Percentiles rank a stretch among this genome's conserved stretches.
These are phyloP conservation scores for Clarias macrocephalus DNA, from an alignment of 2,113 vertebrate species.

Conservation along the genomic window DNA sequence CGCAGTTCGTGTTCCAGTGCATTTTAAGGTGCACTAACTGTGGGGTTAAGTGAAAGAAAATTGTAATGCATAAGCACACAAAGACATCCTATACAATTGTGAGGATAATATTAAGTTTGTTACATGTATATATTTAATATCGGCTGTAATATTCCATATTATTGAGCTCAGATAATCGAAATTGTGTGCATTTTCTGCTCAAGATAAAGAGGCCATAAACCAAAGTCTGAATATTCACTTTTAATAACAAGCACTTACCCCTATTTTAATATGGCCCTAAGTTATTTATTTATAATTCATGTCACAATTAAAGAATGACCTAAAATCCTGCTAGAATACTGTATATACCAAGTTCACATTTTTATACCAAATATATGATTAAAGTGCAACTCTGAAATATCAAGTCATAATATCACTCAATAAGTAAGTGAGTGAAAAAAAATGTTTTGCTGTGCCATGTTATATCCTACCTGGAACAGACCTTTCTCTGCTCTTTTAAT, in stretches of 20 bases:
- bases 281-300: neutral
- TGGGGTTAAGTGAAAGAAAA: no score
- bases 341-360: neutral
- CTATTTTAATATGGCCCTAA: neutral
- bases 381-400: neutral
- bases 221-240: neutral
- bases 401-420: neutral
- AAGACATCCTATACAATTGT: no score
- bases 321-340: neutral
- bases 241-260: neutral
- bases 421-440: neutral
- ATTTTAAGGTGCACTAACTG: no score
- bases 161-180: no score
- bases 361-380: neutral
- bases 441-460: neutral
- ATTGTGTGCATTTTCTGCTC: neutral
- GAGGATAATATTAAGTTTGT: neutral
- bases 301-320: neutral
- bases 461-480: neutral
- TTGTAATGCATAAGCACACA: no score
- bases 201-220: neutral
- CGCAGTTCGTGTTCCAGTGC: no score
- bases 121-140: neutral
- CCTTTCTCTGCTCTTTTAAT: slow-evolving; percentile 23
- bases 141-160: neutral